phyloP scores from a whole-genome alignment of 2,888 invertebrate species.

The Eustalomyia histrio region DNA sequence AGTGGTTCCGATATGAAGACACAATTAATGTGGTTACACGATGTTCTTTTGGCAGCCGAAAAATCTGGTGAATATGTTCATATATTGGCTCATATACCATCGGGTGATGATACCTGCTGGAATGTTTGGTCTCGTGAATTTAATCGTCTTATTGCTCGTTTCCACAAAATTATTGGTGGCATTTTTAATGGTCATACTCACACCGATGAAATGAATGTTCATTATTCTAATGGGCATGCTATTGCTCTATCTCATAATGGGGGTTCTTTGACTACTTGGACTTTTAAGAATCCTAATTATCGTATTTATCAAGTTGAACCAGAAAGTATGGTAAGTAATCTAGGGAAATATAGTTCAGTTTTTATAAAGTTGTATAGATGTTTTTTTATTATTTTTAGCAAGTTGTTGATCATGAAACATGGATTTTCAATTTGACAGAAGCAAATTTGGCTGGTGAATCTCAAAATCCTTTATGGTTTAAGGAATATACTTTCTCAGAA shows the following conservation, averaged over 20 bases:
- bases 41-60: constrained; percentile 88
- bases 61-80: constrained; percentile 87
- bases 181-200: constrained; percentile 93
- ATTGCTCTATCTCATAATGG: constrained; percentile 88
- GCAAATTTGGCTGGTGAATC: constrained; percentile 83
- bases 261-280: constrained; percentile 88
- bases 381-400: constrained; percentile 80
- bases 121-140: constrained; percentile 87
- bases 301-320: constrained; percentile 86
- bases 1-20: constrained; percentile 86
- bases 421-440: constrained; percentile 86
- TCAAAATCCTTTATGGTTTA: constrained; percentile 84
- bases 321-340: constrained; percentile 81
- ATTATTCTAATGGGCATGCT: constrained; percentile 81
- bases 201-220: constrained; percentile 86
- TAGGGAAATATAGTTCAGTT: too few species aligned
- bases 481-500: constrained; percentile 86
- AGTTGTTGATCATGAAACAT: constrained; percentile 85
- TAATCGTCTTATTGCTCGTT: constrained; percentile 85
- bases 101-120: constrained; percentile 85
- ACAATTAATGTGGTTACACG: constrained; percentile 90
- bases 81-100: constrained; percentile 90
- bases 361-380: too few species aligned
- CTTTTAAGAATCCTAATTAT: constrained; percentile 89
- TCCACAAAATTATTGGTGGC: constrained; percentile 86